Conservation (phyloP, 2,797 vertebrate genomes). For the Pogoniulus pusillus region DNA sequence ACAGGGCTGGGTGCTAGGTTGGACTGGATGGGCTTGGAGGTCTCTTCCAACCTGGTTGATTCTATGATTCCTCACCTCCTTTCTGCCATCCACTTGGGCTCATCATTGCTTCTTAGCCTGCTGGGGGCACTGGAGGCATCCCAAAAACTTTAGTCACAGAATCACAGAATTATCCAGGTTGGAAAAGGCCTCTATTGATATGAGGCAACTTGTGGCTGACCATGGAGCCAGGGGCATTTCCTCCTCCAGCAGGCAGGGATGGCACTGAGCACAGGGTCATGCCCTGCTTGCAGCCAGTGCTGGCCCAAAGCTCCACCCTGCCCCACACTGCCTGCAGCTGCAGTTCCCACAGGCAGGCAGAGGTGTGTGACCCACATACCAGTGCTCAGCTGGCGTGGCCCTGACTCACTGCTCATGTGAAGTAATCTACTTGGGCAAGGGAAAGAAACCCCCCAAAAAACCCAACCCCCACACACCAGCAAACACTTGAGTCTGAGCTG, state of each 20-base stretch:
- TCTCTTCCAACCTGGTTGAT: no score
- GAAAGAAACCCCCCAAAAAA: not conserved
- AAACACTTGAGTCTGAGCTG: not conserved
- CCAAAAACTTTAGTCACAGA: slow-evolving; percentile 51
- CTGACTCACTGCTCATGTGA: not conserved
- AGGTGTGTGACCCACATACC: not conserved
- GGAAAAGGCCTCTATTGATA: no score
- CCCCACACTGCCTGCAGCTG: not conserved
- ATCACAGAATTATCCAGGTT: no score
- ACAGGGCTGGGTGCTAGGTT: no score
- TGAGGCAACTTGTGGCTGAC: slow-evolving; percentile 36
- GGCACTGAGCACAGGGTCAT: not conserved
- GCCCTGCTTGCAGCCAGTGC: not conserved
- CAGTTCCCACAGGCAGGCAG: not conserved
- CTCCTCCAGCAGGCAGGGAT: not conserved
- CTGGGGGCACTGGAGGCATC: slow-evolving; percentile 43
- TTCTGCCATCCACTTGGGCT: fast-evolving
- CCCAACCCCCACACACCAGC: no score
- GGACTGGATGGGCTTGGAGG: no score
- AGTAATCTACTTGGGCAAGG: not conserved
- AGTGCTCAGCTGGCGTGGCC: not conserved
- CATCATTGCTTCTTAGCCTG: not conserved
- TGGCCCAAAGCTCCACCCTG: not conserved
- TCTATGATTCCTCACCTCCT: not conserved
- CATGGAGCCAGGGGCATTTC: slow-evolving; percentile 35